Conservation (phyloP, 2,113 vertebrate species). For the Terrapene triunguis region DNA sequence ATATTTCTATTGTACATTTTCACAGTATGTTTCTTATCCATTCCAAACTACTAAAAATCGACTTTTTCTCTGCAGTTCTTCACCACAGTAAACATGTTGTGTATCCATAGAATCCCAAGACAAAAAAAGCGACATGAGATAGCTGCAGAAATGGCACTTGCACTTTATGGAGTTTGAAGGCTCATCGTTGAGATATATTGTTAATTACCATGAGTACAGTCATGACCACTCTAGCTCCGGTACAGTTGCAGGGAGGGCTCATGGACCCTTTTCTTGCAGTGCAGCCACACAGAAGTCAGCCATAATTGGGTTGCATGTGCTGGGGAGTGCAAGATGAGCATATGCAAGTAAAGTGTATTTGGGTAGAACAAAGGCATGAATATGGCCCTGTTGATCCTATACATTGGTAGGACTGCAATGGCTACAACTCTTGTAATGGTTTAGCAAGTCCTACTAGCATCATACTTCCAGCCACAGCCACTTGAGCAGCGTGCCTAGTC, state of each 20-base stretch:
- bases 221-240: neutral
- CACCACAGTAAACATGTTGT: neutral
- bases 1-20: slow-evolving; percentile 23
- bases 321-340: neutral
- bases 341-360: neutral
- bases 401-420: neutral
- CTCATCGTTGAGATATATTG: neutral
- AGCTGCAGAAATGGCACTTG: neutral
- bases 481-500: neutral
- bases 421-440: neutral
- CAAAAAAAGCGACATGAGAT: neutral
- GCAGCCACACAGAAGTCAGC: neutral
- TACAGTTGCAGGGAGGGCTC: neutral
- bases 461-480: neutral
- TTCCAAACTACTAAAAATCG: neutral
- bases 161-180: neutral
- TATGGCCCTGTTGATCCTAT: neutral
- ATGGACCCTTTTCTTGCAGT: neutral
- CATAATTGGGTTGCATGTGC: neutral
- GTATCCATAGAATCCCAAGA: neutral
- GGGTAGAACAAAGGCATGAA: neutral
- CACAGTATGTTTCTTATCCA: slow-evolving; percentile 8
- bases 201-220: neutral
- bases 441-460: neutral
- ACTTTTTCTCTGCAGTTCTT: neutral